A percentile compares a stretch with the other conserved stretches of the same genome.
phyloP scores from a whole-genome alignment of 2,797 vertebrate genomes.

The Rhinichthys osculus region DNA sequence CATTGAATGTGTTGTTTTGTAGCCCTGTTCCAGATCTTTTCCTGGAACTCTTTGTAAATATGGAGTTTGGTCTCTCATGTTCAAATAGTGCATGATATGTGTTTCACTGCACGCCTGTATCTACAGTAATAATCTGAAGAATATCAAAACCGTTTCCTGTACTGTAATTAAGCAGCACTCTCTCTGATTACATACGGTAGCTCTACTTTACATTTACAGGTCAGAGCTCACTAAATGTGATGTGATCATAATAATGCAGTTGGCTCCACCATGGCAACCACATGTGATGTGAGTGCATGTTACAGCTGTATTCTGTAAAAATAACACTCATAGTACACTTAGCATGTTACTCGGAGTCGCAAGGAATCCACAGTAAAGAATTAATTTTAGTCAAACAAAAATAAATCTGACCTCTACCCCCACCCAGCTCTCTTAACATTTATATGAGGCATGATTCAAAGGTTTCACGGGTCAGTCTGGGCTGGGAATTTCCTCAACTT shows the following conservation, averaged over 20 bases:
- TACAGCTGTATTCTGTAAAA: neutral
- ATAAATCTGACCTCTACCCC: conserved; percentile 16
- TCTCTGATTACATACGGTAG: conserved; percentile 11
- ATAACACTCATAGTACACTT: neutral
- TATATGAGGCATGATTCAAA: conserved; percentile 33
- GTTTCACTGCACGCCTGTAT: neutral
- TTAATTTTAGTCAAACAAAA: neutral
- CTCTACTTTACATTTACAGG: neutral
- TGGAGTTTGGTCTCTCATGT: conserved; percentile 15
- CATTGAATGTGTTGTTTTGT: conserved; percentile 8
- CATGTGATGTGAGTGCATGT: conserved; percentile 12
- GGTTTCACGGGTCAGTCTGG: conserved; percentile 54
- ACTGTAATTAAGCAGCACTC: conserved; percentile 9
- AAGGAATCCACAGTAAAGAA: neutral
- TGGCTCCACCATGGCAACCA: neutral
- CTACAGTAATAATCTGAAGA: neutral
- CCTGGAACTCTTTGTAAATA: conserved; percentile 1
- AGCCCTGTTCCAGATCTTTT: conserved; percentile 7
- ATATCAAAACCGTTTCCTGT: neutral
- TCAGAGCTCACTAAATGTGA: conserved; percentile 8
- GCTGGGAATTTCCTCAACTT: conserved; percentile 51
- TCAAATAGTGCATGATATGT: neutral
- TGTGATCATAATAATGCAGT: neutral
- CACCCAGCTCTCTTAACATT: conserved; percentile 28
- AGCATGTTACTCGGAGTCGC: neutral